Conservation (phyloP, 2,113 vertebrate species). For the Phaetusa simplex region DNA sequence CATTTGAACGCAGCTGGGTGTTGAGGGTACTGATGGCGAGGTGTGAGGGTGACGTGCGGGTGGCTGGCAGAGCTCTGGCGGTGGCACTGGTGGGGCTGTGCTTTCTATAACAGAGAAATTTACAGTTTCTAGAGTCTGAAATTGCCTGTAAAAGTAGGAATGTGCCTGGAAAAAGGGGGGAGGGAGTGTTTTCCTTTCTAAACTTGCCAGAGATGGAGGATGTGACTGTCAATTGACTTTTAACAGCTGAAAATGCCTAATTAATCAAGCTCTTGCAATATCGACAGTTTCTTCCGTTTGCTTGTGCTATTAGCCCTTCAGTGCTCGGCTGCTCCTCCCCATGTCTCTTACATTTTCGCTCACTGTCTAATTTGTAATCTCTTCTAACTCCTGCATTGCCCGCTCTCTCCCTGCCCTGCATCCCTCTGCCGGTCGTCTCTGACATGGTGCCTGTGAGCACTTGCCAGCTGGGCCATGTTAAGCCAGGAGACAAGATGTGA, state of each 20-base stretch:
- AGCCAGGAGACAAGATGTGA: not conserved
- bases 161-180: not conserved
- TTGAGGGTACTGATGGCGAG: not conserved
- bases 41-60: not conserved
- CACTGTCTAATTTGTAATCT: not conserved
- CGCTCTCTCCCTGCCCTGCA: not conserved
- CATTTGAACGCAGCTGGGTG: accelerated
- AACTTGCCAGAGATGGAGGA: not conserved
- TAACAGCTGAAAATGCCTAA: not conserved
- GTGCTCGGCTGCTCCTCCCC: not conserved
- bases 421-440: not conserved
- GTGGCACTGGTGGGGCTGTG: not conserved
- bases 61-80: accelerated
- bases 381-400: not conserved
- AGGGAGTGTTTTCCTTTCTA: not conserved
- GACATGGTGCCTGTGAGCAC: not conserved
- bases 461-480: not conserved
- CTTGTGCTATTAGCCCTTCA: not conserved
- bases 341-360: not conserved
- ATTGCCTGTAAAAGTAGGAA: not conserved
- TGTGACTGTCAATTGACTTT: not conserved
- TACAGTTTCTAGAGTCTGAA: not conserved
- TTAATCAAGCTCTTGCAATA: not conserved
- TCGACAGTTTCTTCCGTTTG: not conserved
- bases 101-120: not conserved